Evolutionary conservation across 2,113 vertebrate genomes (phyloP).

Genomic region (Cynocephalus volans): DNA sequence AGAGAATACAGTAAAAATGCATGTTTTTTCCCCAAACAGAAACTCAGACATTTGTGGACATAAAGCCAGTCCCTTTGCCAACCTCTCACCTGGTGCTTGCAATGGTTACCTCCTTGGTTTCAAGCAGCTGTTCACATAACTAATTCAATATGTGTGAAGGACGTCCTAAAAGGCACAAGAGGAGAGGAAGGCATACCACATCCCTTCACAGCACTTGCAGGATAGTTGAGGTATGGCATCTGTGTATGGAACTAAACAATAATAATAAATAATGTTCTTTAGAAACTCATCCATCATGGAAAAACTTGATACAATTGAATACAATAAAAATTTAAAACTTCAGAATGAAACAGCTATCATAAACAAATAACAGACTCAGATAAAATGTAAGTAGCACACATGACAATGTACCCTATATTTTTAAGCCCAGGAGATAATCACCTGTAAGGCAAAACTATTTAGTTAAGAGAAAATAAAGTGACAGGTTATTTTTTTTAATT

Average conservation of each 20-base stretch:
- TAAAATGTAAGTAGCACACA: not conserved
- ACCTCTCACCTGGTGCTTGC: not conserved
- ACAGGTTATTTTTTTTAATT: not conserved
- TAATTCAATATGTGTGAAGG: not conserved
- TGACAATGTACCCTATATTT: not conserved
- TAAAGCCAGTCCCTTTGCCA: not conserved
- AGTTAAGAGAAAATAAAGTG: not conserved
- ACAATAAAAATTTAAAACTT: not conserved
- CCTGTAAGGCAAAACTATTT: not conserved
- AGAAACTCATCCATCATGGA: not conserved
- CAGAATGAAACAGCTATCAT: not conserved
- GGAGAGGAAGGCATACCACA: not conserved
- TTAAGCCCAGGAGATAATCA: not conserved
- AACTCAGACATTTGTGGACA: not conserved
- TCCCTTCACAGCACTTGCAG: fast-evolving
- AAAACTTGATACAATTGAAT: not conserved
- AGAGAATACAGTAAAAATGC: not conserved
- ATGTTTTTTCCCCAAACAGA: too few species aligned
- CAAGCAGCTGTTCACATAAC: not conserved
- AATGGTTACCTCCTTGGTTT: not conserved
- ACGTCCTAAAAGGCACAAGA: not conserved
- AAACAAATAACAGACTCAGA: slow-evolving; percentile 1
- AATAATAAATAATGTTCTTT: not conserved
- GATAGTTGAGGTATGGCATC: not conserved
- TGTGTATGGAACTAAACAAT: not conserved